Conservation (phyloP, 2,888 invertebrate species). For the Zaprionus obscuricornis region DNA sequence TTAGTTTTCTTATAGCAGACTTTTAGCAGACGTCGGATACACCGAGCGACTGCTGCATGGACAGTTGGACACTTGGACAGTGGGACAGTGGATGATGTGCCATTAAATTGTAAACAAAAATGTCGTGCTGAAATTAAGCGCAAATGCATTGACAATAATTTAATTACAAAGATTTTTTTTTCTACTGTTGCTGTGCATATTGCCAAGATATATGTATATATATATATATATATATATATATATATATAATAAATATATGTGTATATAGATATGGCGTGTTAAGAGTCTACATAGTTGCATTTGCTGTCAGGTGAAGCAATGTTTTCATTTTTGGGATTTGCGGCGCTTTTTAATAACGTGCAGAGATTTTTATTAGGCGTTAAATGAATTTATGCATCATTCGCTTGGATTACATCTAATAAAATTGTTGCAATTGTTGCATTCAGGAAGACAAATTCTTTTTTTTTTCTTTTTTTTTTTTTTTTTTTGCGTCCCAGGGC, state of each 20-base stretch:
- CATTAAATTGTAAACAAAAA: slow-evolving; percentile 68
- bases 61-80: too few species aligned
- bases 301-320: slow-evolving; percentile 38
- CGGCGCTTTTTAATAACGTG: slow-evolving; percentile 60
- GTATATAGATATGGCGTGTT: slow-evolving; percentile 6
- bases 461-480: too few species aligned
- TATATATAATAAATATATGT: slow-evolving; percentile 8
- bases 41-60: too few species aligned
- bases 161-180: slow-evolving; percentile 56
- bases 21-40: slow-evolving; percentile 33
- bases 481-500: too few species aligned
- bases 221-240: neutral
- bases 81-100: slow-evolving; percentile 48
- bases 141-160: slow-evolving; percentile 71
- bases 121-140: slow-evolving; percentile 61
- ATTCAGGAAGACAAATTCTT: too few species aligned
- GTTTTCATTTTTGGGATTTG: slow-evolving; percentile 23
- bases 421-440: slow-evolving; percentile 25
- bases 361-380: slow-evolving; percentile 74
- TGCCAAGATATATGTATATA: neutral
- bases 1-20: slow-evolving; percentile 16
- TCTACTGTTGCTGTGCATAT: slow-evolving; percentile 6
- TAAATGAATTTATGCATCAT: slow-evolving; percentile 77
- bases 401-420: slow-evolving; percentile 33
- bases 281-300: slow-evolving; percentile 52